These are phyloP conservation scores for Euzophera pinguis DNA, from an alignment of 2,888 invertebrate genomes.

Conservation along the genomic window DNA sequence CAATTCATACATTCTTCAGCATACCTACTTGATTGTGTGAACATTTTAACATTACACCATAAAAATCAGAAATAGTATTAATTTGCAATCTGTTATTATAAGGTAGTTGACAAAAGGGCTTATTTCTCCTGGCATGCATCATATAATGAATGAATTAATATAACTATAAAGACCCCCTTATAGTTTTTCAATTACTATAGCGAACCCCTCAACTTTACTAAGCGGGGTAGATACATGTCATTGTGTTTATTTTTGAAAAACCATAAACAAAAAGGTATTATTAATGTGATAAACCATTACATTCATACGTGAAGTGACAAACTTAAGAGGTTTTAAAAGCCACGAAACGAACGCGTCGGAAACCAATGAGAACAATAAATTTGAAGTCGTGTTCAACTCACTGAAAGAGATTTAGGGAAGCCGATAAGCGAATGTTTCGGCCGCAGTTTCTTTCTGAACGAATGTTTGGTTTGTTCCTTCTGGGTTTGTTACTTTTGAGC, in stretches of 20 bases:
- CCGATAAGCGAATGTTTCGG: constrained; percentile 55
- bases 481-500: neutral
- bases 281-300: constrained; percentile 8
- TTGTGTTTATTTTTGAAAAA: neutral
- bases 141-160: too few relatives aligned
- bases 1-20: too few relatives aligned
- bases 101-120: too few relatives aligned
- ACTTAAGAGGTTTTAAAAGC: constrained; percentile 27
- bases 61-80: too few relatives aligned
- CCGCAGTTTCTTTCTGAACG: constrained; percentile 36
- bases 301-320: constrained; percentile 29
- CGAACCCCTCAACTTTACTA: too few relatives aligned
- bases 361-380: constrained; percentile 46
- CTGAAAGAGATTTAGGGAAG: constrained; percentile 59
- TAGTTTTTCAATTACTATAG: too few relatives aligned
- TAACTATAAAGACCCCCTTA: too few relatives aligned
- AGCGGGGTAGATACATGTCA: too few relatives aligned
- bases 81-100: too few relatives aligned
- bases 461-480: constrained; percentile 9
- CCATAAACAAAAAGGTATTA: neutral
- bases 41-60: too few relatives aligned
- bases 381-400: constrained; percentile 48
- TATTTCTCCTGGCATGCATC: too few relatives aligned
- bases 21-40: too few relatives aligned
- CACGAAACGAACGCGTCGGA: constrained; percentile 24